Evolutionary conservation across 2,888 invertebrate species (phyloP), one percentile per base, ranked within the genome.

Genomic region (Parnassius mnemosyne): DNA sequence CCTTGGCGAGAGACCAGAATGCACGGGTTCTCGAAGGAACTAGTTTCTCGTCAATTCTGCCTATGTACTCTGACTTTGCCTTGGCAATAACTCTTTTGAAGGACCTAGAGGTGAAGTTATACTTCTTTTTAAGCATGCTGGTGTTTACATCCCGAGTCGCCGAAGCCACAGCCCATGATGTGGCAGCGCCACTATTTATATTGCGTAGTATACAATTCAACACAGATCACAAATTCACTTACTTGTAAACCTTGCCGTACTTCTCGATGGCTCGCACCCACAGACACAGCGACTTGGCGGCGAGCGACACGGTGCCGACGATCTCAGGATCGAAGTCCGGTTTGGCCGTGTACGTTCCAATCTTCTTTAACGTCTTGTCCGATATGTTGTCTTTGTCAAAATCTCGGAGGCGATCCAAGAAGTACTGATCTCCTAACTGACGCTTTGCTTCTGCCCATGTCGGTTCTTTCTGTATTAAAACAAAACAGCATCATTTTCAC

Each of bases 261-360:
- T 97, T 95, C 83, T 98, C 97, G 81, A 98, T 97, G 2, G 97
- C 97, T 65, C 96, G 93, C 16, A 97, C 97, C 98, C 98, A 98
- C 77, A 96, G 94, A 78, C 97, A 97, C 34, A 98, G 89, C 1
- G 97, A 97, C 84, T 96, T 97, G 20, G 97, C 97, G 0, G 97
- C 97, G 0, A 92, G 75, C 0, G 97, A 97, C 49, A 97, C 97
- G 2, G 93, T 90, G 0, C 97, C 97, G 1, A 98, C 96, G 75
- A 96, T 96, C 61, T 96, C 96, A 0, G 97, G 97, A 60, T 96
- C 95, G 77, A 98, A 96, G 80, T 97, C 97, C 0, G 95, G 94
- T 83, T 96, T 96, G 43, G 93, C 92, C 0, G 96, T 96, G 79
- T 97, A 97, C 1, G 93, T 93, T 20, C 93, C 95, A 65, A 98